These are phyloP conservation scores for Melitaea athalia DNA, from an alignment of 2,888 invertebrate genomes.

Conservation along the genomic window DNA sequence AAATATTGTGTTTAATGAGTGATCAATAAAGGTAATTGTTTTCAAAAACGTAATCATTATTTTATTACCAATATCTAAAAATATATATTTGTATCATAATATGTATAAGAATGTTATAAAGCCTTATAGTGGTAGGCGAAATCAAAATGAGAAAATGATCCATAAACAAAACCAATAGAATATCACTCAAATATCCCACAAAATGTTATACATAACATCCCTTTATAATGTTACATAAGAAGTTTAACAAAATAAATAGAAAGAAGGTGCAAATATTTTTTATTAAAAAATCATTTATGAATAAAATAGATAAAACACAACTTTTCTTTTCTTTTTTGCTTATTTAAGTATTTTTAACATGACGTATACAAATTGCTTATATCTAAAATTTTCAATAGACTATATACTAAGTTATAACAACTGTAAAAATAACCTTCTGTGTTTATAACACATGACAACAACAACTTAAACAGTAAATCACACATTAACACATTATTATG, in stretches of 20 bases:
- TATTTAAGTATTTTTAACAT: not conserved
- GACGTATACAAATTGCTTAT: not conserved
- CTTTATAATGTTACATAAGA: too few species aligned
- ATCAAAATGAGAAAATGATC: too few species aligned
- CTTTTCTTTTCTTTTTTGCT: not conserved
- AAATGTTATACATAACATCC: too few species aligned
- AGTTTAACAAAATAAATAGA: too few species aligned
- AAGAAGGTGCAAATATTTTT: too few species aligned
- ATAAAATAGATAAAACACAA: not conserved
- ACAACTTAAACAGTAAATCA: not conserved
- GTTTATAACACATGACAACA: not conserved
- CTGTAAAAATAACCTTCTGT: not conserved
- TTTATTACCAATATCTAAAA: not conserved
- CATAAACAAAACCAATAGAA: too few species aligned
- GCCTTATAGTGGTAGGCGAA: too few species aligned
- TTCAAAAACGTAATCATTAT: not conserved
- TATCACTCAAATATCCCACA: too few species aligned
- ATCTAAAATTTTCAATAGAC: not conserved
- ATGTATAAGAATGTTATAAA: too few species aligned
- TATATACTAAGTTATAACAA: not conserved
- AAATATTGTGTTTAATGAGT: not conserved
- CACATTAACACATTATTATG: not conserved
- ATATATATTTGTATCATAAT: not conserved
- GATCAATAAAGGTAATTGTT: constrained; percentile 29
- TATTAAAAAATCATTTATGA: not conserved